Evolutionary conservation across 1,140 invertebrate species (phyloP), one percentile per base, ranked within the genome.

Genomic region (Drosophila nasuta): DNA sequence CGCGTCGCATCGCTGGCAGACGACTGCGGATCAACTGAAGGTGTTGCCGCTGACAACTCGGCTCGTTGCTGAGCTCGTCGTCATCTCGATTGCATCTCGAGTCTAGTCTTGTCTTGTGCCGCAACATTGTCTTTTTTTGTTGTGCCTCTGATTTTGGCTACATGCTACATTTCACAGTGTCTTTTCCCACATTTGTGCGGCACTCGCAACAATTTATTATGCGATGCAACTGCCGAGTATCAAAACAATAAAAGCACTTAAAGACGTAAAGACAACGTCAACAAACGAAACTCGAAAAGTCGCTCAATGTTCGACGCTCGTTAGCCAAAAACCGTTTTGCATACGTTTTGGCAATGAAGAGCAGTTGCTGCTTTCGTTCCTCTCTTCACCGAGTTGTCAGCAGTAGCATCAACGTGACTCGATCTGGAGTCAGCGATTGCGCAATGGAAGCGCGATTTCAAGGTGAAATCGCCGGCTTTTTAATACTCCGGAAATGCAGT

Each of bases 391-490:
- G 35, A 43, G 20, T n/a, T 43, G 20, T 7, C 25, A 46, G 13
- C 5, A 43, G 43, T 49, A 35, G 17, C 38, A 30, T 11, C 56
- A 49, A 38, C 17, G 17, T 54, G 52, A 52, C 30, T 79, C 59
- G 72, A 62, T 68, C 38, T 25, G 54, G 43, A 52, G 33, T 60
- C 25, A 13, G 8, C 8, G 56, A 46, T 87, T 87, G 65, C 70
- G 80, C 73, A 87, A 87, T 33, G 6, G 7, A 10, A 38, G 8
- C 73, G 15, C 33, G 20, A 71, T 74, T 87, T 87, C 82, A 87
- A 87, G 82, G 82, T 87, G 82, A 87, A 87, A 87, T 82, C 82
- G 76, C 83, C 49, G 68, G 79, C 63, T 52, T 66, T 63, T 45
- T 43, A 13, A 43, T 43, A 52, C 73, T 48, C 81, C 70, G 81